Evolutionary conservation across 2,113 vertebrate genomes (phyloP).

Genomic region (Cyanoramphus novaezelandiae): DNA sequence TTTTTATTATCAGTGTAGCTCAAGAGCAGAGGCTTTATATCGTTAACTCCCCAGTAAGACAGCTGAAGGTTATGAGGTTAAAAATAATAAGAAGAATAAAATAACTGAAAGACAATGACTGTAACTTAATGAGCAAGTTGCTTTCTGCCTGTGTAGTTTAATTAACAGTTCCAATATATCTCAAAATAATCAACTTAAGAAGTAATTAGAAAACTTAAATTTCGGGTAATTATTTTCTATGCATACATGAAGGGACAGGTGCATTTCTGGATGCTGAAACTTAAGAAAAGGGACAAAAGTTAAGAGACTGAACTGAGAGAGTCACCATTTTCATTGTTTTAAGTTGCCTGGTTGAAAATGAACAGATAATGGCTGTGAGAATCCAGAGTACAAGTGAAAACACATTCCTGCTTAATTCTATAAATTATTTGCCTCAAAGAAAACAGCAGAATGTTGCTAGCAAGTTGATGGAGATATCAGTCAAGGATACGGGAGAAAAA

Average conservation of each 20-base stretch:
- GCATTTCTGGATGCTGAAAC: not conserved
- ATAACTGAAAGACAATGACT: not conserved
- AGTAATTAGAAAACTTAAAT: not conserved
- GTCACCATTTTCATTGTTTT: not conserved
- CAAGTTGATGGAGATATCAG: not conserved
- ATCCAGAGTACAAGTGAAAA: not conserved
- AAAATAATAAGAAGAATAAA: not conserved
- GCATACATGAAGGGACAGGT: not conserved
- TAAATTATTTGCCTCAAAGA: not conserved
- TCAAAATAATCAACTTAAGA: not conserved
- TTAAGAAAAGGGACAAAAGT: not conserved
- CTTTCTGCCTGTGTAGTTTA: not conserved
- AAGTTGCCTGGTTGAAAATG: not conserved
- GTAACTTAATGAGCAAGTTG: not conserved
- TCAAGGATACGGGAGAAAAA: not conserved
- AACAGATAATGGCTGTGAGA: not conserved
- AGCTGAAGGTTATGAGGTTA: not conserved
- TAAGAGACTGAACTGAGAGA: not conserved
- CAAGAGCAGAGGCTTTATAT: not conserved
- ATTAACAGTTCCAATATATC: not conserved
- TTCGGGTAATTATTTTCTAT: not conserved
- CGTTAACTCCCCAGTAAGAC: not conserved
- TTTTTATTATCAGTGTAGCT: not conserved
- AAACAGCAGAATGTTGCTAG: not conserved
- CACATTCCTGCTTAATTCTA: not conserved